Conservation (phyloP, 2,113 vertebrate species). For the Triplophysa tibetana region DNA sequence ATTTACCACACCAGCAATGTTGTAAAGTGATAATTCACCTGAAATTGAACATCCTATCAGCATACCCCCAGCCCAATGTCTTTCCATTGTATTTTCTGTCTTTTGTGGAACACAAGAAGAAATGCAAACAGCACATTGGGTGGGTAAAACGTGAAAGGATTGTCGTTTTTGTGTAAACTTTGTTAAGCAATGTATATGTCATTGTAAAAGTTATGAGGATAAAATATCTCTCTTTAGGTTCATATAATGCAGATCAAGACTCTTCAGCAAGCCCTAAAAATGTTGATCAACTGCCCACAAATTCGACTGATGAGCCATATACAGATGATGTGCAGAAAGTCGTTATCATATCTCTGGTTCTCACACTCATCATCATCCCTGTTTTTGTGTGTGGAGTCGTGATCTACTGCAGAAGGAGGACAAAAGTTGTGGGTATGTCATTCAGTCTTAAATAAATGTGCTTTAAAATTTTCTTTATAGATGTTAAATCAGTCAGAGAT, state of each 20-base stretch:
- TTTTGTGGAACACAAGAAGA: too few species aligned
- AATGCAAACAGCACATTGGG: background rate
- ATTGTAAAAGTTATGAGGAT: too few species aligned
- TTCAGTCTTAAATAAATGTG: background rate
- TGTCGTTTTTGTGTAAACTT: too few species aligned
- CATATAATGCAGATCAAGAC: background rate
- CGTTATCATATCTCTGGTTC: constrained; percentile 6
- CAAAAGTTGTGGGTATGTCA: constrained; percentile 11
- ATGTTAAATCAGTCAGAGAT: background rate
- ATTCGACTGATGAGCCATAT: background rate
- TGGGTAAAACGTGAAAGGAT: too few species aligned
- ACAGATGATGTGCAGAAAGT: too few species aligned
- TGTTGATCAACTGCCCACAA: too few species aligned
- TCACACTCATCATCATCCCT: constrained; percentile 12
- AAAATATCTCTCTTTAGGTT: too few species aligned
- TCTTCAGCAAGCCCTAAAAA: too few species aligned
- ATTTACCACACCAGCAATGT: too few species aligned
- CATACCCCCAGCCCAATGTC: too few species aligned
- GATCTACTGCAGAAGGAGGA: constrained; percentile 14
- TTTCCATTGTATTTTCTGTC: too few species aligned
- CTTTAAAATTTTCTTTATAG: background rate
- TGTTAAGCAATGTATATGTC: too few species aligned
- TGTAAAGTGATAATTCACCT: background rate
- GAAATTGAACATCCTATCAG: background rate
- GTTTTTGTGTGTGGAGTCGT: background rate